A percentile compares a stretch with the other conserved stretches of the same genome.
Conservation (phyloP, 2,888 invertebrate genomes). For the Lithodes maja region DNA sequence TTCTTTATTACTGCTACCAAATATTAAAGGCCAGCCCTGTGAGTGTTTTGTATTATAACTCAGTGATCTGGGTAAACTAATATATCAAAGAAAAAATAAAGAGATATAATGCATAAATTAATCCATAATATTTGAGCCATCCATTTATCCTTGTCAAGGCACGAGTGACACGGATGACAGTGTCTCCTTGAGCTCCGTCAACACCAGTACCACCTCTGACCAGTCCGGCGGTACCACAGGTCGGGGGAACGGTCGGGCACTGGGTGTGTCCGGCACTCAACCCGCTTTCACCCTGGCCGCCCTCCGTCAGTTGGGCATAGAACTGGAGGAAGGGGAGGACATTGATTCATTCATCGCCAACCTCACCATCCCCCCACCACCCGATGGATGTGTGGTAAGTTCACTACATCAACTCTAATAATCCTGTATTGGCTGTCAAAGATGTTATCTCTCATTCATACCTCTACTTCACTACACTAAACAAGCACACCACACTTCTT, state of each 20-base stretch:
- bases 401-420: too few species aligned
- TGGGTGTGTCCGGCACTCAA: conserved; percentile 17
- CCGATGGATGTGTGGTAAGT: conserved; percentile 71
- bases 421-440: too few species aligned
- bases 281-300: conserved; percentile 68
- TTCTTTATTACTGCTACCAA: too few species aligned
- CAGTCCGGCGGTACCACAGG: not conserved
- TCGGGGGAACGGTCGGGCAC: not conserved
- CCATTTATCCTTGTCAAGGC: conserved; percentile 22
- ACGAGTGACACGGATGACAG: conserved; percentile 69
- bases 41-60: too few species aligned
- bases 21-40: too few species aligned
- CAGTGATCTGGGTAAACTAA: too few species aligned
- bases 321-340: conserved; percentile 75
- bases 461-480: too few species aligned
- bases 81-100: too few species aligned
- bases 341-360: conserved; percentile 89
- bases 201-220: conserved; percentile 57
- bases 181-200: conserved; percentile 64
- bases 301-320: conserved; percentile 67
- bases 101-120: too few species aligned
- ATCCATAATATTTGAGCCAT: too few species aligned
- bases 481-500: too few species aligned
- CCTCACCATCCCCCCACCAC: conserved; percentile 87
- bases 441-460: too few species aligned